Conservation (phyloP, 2,113 vertebrate species). For the Cygnus buccinator region DNA sequence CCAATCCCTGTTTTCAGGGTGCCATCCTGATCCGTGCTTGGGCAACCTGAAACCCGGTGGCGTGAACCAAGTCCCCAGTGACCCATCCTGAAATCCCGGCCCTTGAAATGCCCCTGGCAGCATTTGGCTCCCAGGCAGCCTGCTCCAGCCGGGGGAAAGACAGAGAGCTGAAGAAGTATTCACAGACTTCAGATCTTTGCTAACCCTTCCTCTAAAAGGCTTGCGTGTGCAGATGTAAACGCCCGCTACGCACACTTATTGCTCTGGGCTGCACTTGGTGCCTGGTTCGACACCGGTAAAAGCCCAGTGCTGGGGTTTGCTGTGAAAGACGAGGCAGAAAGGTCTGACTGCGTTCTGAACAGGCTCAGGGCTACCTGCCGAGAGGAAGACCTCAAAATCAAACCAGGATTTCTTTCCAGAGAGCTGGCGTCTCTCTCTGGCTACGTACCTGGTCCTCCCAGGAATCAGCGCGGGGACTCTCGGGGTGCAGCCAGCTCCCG, state of each 20-base stretch:
- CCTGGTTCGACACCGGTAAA: not conserved
- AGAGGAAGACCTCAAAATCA: fast-evolving
- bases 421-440: not conserved
- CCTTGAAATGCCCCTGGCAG: not conserved
- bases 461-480: not conserved
- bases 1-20: not conserved
- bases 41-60: not conserved
- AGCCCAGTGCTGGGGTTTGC: too few species aligned
- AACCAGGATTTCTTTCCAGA: fast-evolving
- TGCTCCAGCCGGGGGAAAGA: not conserved
- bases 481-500: slow-evolving; percentile 24
- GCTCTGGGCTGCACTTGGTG: not conserved
- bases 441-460: slow-evolving; percentile 38
- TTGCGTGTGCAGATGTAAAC: fast-evolving
- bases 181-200: too few species aligned
- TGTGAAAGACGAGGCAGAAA: not conserved
- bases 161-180: not conserved
- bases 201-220: not conserved
- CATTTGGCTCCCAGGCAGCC: not conserved
- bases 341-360: fast-evolving
- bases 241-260: not conserved
- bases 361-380: not conserved
- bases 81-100: not conserved
- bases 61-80: not conserved
- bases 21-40: not conserved